Base-by-base conservation (phyloP, 2,797 vertebrate species). In the Diplodus puntazzo region DNA sequence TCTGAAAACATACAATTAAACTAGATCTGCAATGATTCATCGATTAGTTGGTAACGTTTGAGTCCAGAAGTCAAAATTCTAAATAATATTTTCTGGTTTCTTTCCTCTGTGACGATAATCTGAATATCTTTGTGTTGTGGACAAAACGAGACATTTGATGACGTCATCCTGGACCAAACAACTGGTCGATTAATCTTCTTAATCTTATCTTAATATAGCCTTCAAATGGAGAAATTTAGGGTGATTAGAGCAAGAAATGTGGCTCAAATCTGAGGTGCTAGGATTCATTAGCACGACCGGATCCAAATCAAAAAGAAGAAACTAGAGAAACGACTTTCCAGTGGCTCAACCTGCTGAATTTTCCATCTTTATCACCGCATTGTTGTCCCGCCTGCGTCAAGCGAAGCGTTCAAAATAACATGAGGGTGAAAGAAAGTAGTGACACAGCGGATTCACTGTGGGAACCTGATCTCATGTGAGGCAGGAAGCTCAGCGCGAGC, bases 401-500 rank as follows among this genome's bases (percentile, higher is more conserved):
- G n/a, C 4, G 23, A 21, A 14, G 23, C 10, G 5, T 48, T 39
- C 2, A 20, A 18, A 3, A 11, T 7, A 54, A 67, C 34, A 67
- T 30, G 4, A 50, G 52, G 42, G 50, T 20, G 4, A 30, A 13
- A 25, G 21, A 57, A 57, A 55, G 25, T 9, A 13, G 53, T 34
- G 27, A 61, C 17, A 5, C 13, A 21, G 49, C 59, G 60, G 25
- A 60, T 11, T 54, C 27, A 10, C 45, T 39, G 43, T 39, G 49
- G 65, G 30, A 57, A 74, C 55, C 5, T 14, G 16, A 42, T 6
- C 16, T 69, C 53, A 54, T 1, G 42, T 21, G 11, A 7, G n/a
- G 11, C 13, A 76, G 69, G 74, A 74, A 50, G 75, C 27, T 55
- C 23, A 23, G 7, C 46, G 8, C 9, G n/a, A 30, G 62, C 43